These are phyloP conservation scores for Caenorhabditis japonica DNA, from an alignment of 2,888 invertebrate genomes.

Conservation along the genomic window DNA sequence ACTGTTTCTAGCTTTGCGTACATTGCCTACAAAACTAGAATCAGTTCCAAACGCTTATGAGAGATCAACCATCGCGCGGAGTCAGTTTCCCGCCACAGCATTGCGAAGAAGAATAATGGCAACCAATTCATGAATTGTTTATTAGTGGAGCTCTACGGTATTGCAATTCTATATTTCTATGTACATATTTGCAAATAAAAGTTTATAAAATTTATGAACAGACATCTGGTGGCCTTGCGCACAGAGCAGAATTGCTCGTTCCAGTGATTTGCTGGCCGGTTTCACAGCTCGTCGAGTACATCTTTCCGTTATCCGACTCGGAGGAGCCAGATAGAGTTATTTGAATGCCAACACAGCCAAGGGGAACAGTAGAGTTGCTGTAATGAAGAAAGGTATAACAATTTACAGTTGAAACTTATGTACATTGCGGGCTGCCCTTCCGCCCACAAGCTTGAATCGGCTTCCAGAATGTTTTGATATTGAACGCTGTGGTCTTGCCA, in stretches of 20 bases:
- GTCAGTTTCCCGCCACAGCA: slow-evolving; percentile 14
- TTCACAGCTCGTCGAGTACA: slow-evolving; percentile 28
- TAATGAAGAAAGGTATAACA: too few species aligned
- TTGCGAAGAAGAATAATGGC: neutral
- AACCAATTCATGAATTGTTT: slow-evolving; percentile 47
- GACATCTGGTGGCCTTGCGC: slow-evolving; percentile 36
- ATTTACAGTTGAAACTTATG: too few species aligned
- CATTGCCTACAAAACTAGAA: too few species aligned
- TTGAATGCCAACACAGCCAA: slow-evolving; percentile 33
- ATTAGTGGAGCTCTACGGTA: slow-evolving; percentile 7
- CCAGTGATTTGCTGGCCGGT: slow-evolving; percentile 19
- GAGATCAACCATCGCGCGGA: slow-evolving; percentile 25
- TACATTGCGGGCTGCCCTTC: slow-evolving; percentile 20
- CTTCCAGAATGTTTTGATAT: slow-evolving; percentile 14
- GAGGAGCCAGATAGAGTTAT: neutral
- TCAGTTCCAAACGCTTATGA: too few species aligned
- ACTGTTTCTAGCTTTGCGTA: too few species aligned
- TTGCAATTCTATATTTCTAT: too few species aligned
- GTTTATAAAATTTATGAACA: slow-evolving; percentile 14
- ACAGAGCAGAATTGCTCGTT: slow-evolving; percentile 37
- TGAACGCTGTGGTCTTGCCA: slow-evolving; percentile 22
- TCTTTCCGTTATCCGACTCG: slow-evolving; percentile 3
- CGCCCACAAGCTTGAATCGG: slow-evolving; percentile 15
- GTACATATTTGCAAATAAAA: too few species aligned
- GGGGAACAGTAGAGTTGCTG: slow-evolving; percentile 10